A percentile compares a stretch with the other conserved stretches of the same genome.
Conservation (phyloP, 2,888 invertebrate genomes). For the Meganola albula region DNA sequence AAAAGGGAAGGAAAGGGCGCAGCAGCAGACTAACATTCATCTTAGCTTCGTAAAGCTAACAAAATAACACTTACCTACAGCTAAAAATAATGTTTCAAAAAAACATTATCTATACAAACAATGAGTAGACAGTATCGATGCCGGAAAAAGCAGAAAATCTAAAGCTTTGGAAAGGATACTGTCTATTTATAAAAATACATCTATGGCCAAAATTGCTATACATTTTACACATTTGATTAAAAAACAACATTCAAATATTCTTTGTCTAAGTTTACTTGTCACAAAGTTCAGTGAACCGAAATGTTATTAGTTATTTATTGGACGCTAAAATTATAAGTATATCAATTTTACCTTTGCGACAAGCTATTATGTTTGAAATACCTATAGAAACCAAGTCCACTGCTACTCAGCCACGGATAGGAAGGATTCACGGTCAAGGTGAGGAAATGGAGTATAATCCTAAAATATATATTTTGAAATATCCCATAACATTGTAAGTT, state of each 20-base stretch:
- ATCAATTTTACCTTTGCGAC: constrained; percentile 67
- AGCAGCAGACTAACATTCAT: constrained; percentile 76
- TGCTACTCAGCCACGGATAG: constrained; percentile 68
- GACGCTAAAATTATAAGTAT: constrained; percentile 32
- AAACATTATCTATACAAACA: constrained; percentile 61
- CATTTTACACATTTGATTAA: constrained; percentile 63
- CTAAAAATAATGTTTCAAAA: constrained; percentile 62
- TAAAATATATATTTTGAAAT: too few relatives aligned
- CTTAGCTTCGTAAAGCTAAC: constrained; percentile 76
- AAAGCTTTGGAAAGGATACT: constrained; percentile 58
- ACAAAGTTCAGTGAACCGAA: constrained; percentile 53
- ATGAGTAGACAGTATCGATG: constrained; percentile 66
- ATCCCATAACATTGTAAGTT: too few relatives aligned
- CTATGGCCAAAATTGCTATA: constrained; percentile 70
- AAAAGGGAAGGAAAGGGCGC: constrained; percentile 67
- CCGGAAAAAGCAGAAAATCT: constrained; percentile 29
- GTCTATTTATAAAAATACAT: constrained; percentile 68
- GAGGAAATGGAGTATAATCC: constrained; percentile 13
- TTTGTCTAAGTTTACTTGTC: constrained; percentile 57
- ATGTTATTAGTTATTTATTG: constrained; percentile 36
- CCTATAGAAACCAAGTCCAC: constrained; percentile 76
- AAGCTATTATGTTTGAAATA: constrained; percentile 64
- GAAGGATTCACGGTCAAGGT: constrained; percentile 20
- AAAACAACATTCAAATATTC: constrained; percentile 48
- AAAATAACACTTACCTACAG: constrained; percentile 75